Conservation (phyloP, 1,140 invertebrate genomes). For the Delia radicum region DNA sequence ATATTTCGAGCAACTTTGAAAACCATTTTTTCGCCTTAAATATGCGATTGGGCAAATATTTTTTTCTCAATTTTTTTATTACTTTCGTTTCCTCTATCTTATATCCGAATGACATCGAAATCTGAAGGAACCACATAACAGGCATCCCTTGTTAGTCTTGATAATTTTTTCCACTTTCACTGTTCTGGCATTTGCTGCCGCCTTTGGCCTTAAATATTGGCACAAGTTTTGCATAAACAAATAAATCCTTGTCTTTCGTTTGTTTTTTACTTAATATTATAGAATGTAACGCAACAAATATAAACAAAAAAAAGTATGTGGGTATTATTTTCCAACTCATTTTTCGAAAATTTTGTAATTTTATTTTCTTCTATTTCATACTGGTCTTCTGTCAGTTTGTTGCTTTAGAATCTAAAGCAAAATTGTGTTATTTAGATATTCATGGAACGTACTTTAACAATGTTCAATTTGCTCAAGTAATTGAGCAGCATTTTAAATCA, state of each 20-base stretch:
- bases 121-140: no score
- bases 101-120: no score
- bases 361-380: background rate
- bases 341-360: background rate
- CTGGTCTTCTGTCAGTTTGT: background rate
- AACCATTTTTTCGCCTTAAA: no score
- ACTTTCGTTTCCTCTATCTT: no score
- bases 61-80: no score
- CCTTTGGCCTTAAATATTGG: background rate
- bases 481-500: background rate
- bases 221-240: constrained; percentile 4
- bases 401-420: background rate
- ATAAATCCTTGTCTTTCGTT: background rate
- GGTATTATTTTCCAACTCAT: background rate
- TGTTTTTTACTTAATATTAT: background rate
- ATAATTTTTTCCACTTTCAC: background rate
- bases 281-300: background rate
- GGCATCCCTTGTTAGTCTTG: no score
- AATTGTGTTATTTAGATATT: background rate
- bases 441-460: background rate
- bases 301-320: background rate
- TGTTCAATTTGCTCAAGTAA: background rate
- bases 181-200: background rate
- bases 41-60: no score
- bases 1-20: no score